Evolutionary conservation across 2,797 vertebrate genomes (phyloP), one percentile per base, ranked within the genome.

Genomic region (Cacajao melanocephalus): DNA sequence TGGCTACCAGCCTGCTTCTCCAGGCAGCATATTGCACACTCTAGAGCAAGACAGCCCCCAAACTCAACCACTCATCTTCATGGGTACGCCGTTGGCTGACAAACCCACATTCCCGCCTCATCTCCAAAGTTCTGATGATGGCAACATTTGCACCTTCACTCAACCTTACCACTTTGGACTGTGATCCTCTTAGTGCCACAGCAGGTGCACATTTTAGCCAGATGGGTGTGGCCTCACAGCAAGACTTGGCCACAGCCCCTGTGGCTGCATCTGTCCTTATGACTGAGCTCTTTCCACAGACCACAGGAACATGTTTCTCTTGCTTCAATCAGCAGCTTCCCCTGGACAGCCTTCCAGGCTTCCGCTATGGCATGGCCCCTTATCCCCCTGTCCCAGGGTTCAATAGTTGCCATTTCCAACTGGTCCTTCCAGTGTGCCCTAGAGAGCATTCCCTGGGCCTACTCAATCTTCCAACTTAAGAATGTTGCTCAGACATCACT

Each of bases 231-330:
- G 19, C 30, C 4, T 39, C 55, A 17, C 3, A 50, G 67, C 30
- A 28, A 58, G 30, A 76, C 57, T 39, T 11, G 17, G 13, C 61
- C 39, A 19, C 17, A 41, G 70, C 2, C 2, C 14, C 20, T 2
- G 1, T 2, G 11, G 7, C 46, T 44, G 2, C 50, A 1, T 2
- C 57, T 19, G 36, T 36, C 15, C 20, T 30, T 41, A 4, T 2
- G 36, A 12, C 5, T 3, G 46, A 30, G 48, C 19, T 64, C n/a
- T 33, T 84, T 10, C 33, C 7, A 3, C 2, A 36, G 79, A 33
- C 11, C 2, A 1, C 0, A 0, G 20, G 24, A 28, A 28, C 10
- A 0, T 1, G 13, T 52, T 48, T 64, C n/a, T 33, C 22, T 33
- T 0, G 15, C 17, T 24, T 0, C 1, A 0, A 2, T 24, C 5